A percentile compares a stretch with the other conserved stretches of the same genome.
Conservation (phyloP, 2,888 invertebrate genomes). For the Ganaspis brasiliensis region DNA sequence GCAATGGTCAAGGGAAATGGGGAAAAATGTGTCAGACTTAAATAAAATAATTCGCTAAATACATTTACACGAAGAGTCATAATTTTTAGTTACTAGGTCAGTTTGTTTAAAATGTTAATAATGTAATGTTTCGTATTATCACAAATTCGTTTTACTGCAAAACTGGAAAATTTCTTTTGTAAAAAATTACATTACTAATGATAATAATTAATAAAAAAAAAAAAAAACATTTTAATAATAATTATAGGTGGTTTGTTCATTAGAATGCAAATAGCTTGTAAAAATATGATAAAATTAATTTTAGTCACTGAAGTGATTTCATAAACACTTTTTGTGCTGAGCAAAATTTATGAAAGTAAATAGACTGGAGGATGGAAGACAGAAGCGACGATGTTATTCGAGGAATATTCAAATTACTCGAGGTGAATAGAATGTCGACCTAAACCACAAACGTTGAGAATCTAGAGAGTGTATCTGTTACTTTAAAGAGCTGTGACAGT, state of each 20-base stretch:
- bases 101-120: neutral
- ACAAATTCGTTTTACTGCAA: no score
- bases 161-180: no score
- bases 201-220: neutral
- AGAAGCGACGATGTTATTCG: conserved; percentile 33
- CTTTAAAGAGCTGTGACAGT: conserved; percentile 7
- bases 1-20: conserved; percentile 7
- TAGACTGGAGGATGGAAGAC: conserved; percentile 3
- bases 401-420: conserved; percentile 34
- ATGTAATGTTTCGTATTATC: no score
- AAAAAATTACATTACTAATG: no score
- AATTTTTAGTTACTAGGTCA: conserved; percentile 10
- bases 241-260: no score
- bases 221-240: no score
- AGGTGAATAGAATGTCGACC: conserved; percentile 19
- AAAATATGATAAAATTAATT: neutral
- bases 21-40: neutral
- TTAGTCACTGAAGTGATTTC: neutral
- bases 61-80: conserved; percentile 7
- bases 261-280: no score
- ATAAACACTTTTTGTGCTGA: conserved; percentile 1
- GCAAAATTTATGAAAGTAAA: conserved; percentile 28
- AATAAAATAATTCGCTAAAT: conserved; percentile 1
- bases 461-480: conserved; percentile 8
- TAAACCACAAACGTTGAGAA: neutral